Evolutionary conservation across 1,140 invertebrate species (phyloP).

Genomic region (Oedothorax gibbosus): DNA sequence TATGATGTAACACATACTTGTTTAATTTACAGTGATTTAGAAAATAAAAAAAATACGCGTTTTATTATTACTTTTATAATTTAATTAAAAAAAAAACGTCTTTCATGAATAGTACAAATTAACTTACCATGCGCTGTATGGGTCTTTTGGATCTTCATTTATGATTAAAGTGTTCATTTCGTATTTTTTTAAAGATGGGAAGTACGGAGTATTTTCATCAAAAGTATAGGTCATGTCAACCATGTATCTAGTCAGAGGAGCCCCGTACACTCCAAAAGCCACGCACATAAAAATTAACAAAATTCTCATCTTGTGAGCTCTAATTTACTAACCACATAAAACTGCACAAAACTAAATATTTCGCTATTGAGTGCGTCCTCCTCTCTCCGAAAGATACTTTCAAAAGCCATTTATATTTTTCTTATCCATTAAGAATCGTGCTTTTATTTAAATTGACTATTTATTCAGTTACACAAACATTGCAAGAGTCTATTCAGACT

Average conservation of each 20-base stretch:
- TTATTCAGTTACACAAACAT: background rate
- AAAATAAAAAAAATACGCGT: no score
- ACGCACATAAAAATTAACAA: background rate
- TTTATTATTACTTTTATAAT: no score
- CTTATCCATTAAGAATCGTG: background rate
- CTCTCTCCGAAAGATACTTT: no score
- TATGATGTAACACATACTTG: no score
- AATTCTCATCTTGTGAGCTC: background rate
- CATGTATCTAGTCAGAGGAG: constrained; percentile 7
- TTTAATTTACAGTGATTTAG: no score
- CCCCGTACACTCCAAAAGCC: background rate
- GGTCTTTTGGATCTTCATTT: background rate
- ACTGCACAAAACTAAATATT: background rate
- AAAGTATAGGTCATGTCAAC: constrained; percentile 44
- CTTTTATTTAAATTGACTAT: background rate
- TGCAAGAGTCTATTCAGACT: no score
- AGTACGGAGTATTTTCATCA: constrained; percentile 27
- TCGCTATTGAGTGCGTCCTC: background rate
- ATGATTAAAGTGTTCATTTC: background rate
- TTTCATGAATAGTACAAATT: no score
- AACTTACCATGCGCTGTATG: no score
- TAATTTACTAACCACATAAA: background rate
- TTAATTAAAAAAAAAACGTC: no score
- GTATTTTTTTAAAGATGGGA: background rate
- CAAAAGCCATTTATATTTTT: no score